Conservation (phyloP, 1,140 invertebrate species). For the Metopolophium dirhodum region DNA sequence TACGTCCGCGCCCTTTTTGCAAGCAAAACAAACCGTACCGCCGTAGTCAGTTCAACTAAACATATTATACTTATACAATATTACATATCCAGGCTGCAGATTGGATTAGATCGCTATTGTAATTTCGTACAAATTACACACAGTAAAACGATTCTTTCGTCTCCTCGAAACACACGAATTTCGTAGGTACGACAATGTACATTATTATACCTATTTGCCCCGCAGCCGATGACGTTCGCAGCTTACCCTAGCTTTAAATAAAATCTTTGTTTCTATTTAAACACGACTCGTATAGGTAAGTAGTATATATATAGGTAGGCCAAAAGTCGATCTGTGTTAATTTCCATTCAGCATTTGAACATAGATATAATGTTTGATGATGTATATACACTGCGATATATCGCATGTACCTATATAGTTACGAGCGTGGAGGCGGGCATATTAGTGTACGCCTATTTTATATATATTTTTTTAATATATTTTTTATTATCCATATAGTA, state of each 20-base stretch:
- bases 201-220: background rate
- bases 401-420: background rate
- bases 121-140: background rate
- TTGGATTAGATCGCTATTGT: background rate
- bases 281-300: background rate
- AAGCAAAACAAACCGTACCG: background rate
- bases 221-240: too few relatives aligned
- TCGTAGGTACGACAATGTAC: background rate
- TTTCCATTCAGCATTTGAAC: background rate
- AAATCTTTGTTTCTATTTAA: too few relatives aligned
- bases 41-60: background rate
- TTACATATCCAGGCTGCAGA: background rate
- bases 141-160: background rate
- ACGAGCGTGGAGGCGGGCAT: background rate
- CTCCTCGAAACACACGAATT: background rate
- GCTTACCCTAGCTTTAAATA: too few relatives aligned
- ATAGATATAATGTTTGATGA: background rate
- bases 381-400: background rate
- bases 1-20: slow-evolving; percentile 28
- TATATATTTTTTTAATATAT: background rate
- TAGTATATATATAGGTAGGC: too few relatives aligned
- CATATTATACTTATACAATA: too few relatives aligned
- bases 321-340: background rate
- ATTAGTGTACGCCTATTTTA: background rate
- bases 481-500: slow-evolving; percentile 2